Evolutionary conservation across 2,797 vertebrate genomes (phyloP).

Genomic region (Melanotaenia pygmaea): DNA sequence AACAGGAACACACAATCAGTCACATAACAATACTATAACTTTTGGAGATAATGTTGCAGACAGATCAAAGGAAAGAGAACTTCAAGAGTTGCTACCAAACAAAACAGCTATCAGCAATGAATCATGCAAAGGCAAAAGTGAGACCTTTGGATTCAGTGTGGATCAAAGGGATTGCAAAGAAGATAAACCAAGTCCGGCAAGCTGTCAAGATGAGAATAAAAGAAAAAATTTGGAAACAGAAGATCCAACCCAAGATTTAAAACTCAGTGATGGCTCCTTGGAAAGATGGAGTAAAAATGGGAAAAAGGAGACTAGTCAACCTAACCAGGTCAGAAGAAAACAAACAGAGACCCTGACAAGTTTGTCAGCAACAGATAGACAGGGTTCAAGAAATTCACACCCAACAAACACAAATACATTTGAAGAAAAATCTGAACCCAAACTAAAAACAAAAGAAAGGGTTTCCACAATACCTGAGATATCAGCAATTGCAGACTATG

Average conservation of each 20-base stretch:
- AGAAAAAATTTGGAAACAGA: conserved; percentile 39
- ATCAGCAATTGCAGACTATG: conserved; percentile 84
- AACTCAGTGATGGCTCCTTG: conserved; percentile 28
- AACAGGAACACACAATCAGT: conserved; percentile 31
- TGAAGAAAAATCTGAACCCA: conserved; percentile 59
- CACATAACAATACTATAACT: conserved; percentile 6
- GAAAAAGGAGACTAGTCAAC: conserved; percentile 37
- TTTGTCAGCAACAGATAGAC: conserved; percentile 50
- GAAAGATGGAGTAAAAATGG: conserved; percentile 46
- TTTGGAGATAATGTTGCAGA: conserved; percentile 19
- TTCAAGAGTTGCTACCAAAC: conserved; percentile 31
- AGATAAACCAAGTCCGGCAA: conserved; percentile 38
- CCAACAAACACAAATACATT: conserved; percentile 36
- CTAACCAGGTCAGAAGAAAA: conserved; percentile 44
- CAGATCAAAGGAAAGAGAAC: conserved; percentile 32
- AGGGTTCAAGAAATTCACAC: conserved; percentile 31
- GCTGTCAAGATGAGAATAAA: conserved; percentile 35
- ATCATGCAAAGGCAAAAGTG: conserved; percentile 24
- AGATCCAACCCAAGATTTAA: conserved; percentile 26
- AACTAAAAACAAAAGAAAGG: conserved; percentile 64
- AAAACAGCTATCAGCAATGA: conserved; percentile 31
- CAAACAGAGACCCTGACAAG: conserved; percentile 31
- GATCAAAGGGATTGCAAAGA: conserved; percentile 50
- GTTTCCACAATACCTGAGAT: conserved; percentile 76
- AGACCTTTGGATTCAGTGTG: conserved; percentile 35